Evolutionary conservation across 2,113 vertebrate genomes (phyloP), one percentile per base, ranked within the genome.

Genomic region (Podarcis raffonei): DNA sequence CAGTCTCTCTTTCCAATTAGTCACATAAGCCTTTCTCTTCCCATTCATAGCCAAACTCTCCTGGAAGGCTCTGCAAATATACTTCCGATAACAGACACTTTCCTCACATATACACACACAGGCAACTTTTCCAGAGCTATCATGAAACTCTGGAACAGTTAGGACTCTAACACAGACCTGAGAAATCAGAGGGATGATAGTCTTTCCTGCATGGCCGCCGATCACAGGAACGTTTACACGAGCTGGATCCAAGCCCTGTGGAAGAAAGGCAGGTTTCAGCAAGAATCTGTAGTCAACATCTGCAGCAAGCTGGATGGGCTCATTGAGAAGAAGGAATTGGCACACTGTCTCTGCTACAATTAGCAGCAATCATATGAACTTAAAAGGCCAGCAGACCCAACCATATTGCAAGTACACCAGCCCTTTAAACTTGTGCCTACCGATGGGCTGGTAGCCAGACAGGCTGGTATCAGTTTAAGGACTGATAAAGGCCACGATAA

Each of bases 151-250:
- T 12, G 13, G 57, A 66, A 30, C 30, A 11, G 20, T 22, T 35
- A 2, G 5, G 25, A n/a, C 16, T 30, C 23, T 30, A 57, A 4
- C 35, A 86, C 93, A 1, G 42, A 98, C 98, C 97, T 99, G 98
- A 74, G 99, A 99, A 92, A 99, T 98, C 75, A 99, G 95, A 48
- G 99, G 99, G 87, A 99, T 99, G 96, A 99, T 99, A 48, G 99
- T 99, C 94, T 99, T 99, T 83, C 99, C 99, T 0, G 99, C 99
- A 3, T 99, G 99, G 92, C 99, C 99, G 71, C 99, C 99, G 48
- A 99, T 95, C 72, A 99, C 99, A 0, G 99, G 99, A 4, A 99
- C 98, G 3, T 94, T 98, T 80, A 99, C 98, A 8, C 97, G 96
- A 87, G 99, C 98, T 2, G 99, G 99, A 96, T 99, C 98, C 57